Conservation (phyloP, 2,113 vertebrate species). For the Dromiciops gliroides region DNA sequence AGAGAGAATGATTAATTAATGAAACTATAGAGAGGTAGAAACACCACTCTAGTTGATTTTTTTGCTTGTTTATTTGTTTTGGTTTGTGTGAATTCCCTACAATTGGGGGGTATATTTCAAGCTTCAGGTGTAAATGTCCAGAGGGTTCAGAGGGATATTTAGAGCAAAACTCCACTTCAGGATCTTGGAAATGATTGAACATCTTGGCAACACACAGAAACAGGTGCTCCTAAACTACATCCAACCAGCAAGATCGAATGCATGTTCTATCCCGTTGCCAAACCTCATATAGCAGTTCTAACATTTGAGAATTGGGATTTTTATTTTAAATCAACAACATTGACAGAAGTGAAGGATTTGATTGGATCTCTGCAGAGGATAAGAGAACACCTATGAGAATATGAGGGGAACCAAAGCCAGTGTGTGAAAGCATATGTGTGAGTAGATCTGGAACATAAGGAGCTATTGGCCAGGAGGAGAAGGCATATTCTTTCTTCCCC, state of each 20-base stretch:
- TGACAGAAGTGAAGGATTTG: neutral
- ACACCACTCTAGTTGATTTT: neutral
- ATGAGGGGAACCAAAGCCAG: neutral
- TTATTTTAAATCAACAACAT: neutral
- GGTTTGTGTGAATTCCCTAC: neutral
- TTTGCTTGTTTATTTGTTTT: neutral
- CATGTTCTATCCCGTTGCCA: neutral
- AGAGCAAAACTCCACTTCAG: neutral
- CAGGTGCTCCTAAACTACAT: slow-evolving; percentile 1
- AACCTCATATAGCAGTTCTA: neutral
- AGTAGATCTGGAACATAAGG: neutral
- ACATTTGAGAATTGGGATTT: neutral
- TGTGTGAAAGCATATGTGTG: neutral
- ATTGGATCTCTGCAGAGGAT: neutral
- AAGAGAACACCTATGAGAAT: neutral
- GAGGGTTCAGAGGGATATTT: neutral
- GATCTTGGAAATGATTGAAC: neutral
- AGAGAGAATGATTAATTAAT: neutral
- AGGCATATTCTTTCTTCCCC: neutral
- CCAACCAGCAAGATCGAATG: neutral
- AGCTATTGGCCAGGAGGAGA: neutral
- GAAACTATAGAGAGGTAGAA: neutral
- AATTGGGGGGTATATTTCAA: neutral
- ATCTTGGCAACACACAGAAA: neutral
- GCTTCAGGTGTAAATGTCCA: neutral